These are phyloP conservation scores for Vulpes vulpes DNA, from an alignment of 2,113 vertebrate genomes.

Conservation along the genomic window DNA sequence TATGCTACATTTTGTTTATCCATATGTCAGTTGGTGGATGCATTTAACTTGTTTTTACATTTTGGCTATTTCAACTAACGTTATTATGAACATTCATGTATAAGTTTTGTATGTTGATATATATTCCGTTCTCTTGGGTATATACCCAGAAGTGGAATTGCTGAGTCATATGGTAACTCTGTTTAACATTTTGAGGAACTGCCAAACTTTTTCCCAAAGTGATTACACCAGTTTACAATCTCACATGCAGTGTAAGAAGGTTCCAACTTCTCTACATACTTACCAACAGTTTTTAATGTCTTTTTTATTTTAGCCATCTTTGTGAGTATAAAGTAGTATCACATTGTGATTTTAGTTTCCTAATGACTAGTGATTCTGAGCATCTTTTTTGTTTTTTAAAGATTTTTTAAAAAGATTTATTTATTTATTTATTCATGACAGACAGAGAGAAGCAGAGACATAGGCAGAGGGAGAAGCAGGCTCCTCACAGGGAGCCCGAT, in stretches of 20 bases:
- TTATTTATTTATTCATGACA: not conserved
- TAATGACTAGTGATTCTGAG: not conserved
- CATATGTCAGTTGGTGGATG: not conserved
- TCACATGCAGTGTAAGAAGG: not conserved
- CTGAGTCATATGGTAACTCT: not conserved
- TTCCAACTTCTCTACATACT: not conserved
- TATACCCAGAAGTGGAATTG: not conserved
- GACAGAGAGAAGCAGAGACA: not conserved
- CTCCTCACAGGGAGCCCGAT: not conserved
- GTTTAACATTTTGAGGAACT: not conserved
- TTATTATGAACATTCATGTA: not conserved
- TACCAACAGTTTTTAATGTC: not conserved
- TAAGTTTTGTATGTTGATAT: not conserved
- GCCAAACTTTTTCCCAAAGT: not conserved
- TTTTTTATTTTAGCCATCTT: not conserved
- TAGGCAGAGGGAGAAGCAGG: not conserved
- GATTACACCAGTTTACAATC: not conserved
- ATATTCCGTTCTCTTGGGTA: not conserved
- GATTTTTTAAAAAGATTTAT: not conserved
- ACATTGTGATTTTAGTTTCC: conserved; percentile 27
- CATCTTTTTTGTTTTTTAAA: not conserved
- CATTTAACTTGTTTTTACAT: not conserved
- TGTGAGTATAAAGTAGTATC: not conserved
- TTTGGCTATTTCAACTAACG: not conserved
- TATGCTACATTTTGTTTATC: not conserved